Evolutionary conservation across 2,888 invertebrate species (phyloP), one percentile per base, ranked within the genome.

Genomic region (Xylocampa areola): DNA sequence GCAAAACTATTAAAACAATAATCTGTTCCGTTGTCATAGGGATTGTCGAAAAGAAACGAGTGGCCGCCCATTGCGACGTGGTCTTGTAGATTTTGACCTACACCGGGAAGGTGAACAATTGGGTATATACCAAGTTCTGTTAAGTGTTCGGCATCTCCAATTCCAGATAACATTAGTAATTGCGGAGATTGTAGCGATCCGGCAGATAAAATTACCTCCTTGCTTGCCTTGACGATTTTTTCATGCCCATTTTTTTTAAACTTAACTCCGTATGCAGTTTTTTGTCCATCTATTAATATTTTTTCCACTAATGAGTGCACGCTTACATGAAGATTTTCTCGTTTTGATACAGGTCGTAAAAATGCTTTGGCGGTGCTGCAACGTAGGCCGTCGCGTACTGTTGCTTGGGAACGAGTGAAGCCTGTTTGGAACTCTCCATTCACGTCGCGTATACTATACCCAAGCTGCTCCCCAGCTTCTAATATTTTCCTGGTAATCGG

Each of bases 351-450:
- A 0, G 97, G 95, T 33, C 97, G 91, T 4, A 98, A 85, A 80
- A 96, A 98, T 0, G 96, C 98, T 89, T 97, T 98, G 8, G 97
- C 96, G 0, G 97, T 95, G 77, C 97, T 98, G 80, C 97, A 98
- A 1, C 98, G 94, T 0, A 97, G 90, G 0, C 98, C 98, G 53
- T 97, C 94, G 2, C 96, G 91, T 1, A 97, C 78, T 0, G 98
- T 97, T 0, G 96, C 98, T 66, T 97, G 97, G 0, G 97, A 95
- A 25, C 95, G 94, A 0, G 96, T 96, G 72, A 97, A 97, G 0
- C 97, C 98, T 0, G 96, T 96, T 88, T 98, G 98, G n/a, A 88
- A 94, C 36, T 93, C 94, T 0, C 97, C 98, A 84, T 98, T 98
- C 0, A 96, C 94, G 80, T 98, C 98, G 0, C 94, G 78, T 11